Conservation (phyloP, 2,797 vertebrate species). For the Octomys mimax region DNA sequence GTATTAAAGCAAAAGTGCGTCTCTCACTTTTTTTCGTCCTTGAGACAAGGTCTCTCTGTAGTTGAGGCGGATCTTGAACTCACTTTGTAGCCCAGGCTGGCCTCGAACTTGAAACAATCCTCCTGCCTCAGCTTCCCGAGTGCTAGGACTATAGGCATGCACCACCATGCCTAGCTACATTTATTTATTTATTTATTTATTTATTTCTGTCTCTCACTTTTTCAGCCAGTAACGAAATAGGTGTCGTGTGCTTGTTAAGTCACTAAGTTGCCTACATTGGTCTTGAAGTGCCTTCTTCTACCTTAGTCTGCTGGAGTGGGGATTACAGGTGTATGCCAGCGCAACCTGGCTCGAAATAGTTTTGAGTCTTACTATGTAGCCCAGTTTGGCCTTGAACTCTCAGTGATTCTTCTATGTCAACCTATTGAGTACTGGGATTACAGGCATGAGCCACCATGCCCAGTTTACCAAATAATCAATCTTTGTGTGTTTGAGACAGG, state of each 20-base stretch:
- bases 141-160: too few relatives aligned
- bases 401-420: too few relatives aligned
- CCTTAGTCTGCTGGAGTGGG: background rate
- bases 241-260: background rate
- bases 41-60: too few relatives aligned
- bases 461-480: too few relatives aligned
- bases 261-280: background rate
- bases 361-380: background rate
- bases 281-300: background rate
- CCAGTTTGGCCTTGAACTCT: background rate
- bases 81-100: too few relatives aligned
- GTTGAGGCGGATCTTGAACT: too few relatives aligned
- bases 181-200: too few relatives aligned
- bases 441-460: too few relatives aligned
- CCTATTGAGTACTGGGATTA: too few relatives aligned
- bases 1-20: background rate
- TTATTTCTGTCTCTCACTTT: background rate
- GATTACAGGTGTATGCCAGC: background rate
- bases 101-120: too few relatives aligned
- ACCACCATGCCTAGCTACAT: too few relatives aligned
- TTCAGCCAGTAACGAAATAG: background rate
- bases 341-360: background rate
- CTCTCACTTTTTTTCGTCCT: background rate
- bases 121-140: too few relatives aligned
- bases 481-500: background rate